phyloP scores from a whole-genome alignment of 1,140 invertebrate genomes.

The Ceratina japonica region DNA sequence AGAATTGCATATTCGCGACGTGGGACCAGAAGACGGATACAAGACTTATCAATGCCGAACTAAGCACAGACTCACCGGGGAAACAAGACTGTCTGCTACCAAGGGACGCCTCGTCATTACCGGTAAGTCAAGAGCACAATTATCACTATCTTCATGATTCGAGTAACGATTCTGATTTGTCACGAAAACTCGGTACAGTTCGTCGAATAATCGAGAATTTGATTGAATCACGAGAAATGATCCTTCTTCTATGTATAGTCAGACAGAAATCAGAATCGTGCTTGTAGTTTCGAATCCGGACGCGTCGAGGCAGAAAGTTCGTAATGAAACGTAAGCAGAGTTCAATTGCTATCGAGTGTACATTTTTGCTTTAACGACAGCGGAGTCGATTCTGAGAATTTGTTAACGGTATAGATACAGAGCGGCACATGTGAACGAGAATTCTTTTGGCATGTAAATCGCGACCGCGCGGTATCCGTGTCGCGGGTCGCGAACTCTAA shows the following conservation, averaged over 20 bases:
- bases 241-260: neutral
- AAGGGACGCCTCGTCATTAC: slow-evolving; percentile 97
- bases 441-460: slow-evolving; percentile 16
- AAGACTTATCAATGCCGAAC: slow-evolving; percentile 97
- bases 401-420: neutral
- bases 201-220: neutral
- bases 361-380: neutral
- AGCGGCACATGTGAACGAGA: neutral
- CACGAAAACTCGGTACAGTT: neutral
- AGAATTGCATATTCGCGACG: slow-evolving; percentile 95
- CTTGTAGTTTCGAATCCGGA: slow-evolving; percentile 55
- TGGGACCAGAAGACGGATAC: slow-evolving; percentile 95
- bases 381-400: neutral
- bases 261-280: slow-evolving; percentile 59
- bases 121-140: slow-evolving; percentile 84
- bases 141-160: slow-evolving; percentile 39
- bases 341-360: neutral
- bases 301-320: neutral
- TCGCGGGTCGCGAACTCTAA: neutral
- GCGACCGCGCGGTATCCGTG: neutral
- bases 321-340: neutral
- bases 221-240: neutral
- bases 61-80: slow-evolving; percentile 94
- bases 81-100: slow-evolving; percentile 94
- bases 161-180: slow-evolving; percentile 63